Base-by-base conservation (phyloP, 1,140 invertebrate genomes). In the Panagrolaimus sp. region DNA sequence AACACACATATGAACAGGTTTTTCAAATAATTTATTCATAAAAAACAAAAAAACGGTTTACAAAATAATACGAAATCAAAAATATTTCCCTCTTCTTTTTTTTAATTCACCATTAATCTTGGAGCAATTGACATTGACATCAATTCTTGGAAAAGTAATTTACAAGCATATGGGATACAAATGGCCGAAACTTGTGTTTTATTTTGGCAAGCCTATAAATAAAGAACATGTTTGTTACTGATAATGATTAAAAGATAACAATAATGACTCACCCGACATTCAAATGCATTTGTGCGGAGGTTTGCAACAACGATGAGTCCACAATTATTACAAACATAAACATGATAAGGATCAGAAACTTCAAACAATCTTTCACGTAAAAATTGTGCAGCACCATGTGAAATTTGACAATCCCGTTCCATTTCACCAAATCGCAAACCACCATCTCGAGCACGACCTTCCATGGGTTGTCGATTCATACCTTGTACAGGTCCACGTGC, bases 51-150 rank as follows among this genome's bases (percentile, higher is more conserved):
- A 38, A 7, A 51, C 48, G 51, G 51, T 27, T 20, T 25, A 25
- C 51, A 57, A 57, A 57, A n/a, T 20, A 16, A 64, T 23, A n/a
- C 31, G 7, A 38, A 4, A 38, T 4, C 31, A 38, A 38, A 4
- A 38, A 38, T 38, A 38, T 4, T 38, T 38, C 31, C 31, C 31
- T 25, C 51, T 4, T 11, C 27, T n/a, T n/a, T n/a, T n/a, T n/a
- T n/a, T n/a, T 27, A 57, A 11, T 23, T 66, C 9, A 92, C 90
- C 91, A 93, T 92, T 73, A 98, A 88, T 78, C 95, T 87, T 1
- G 95, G 95, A 25, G 95, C 93, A 82, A 98, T 98, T 83, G 93
- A 95, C 96, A 98, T 98, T 0, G 92, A 90, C 94, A 98, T 97
- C 11, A 98, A 85, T 85, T 98, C 95, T 85, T 98, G 95, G 89